These are phyloP conservation scores for Serinus canaria DNA, from an alignment of 2,113 vertebrate species.

Conservation along the genomic window DNA sequence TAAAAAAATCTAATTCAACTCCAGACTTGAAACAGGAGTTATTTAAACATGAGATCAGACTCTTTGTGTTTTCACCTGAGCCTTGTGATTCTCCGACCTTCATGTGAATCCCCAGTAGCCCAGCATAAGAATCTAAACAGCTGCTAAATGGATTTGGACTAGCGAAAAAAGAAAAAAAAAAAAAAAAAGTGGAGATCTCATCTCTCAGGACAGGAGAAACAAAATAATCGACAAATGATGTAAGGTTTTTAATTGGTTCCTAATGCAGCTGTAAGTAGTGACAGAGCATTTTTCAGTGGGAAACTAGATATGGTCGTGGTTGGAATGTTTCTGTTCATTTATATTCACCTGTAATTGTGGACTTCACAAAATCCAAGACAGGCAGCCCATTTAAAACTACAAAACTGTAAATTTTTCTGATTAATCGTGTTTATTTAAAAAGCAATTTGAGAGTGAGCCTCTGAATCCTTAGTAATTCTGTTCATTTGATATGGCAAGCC, in stretches of 20 bases:
- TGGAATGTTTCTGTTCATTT: background rate
- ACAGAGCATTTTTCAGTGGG: background rate
- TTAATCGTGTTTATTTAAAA: background rate
- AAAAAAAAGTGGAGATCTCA: background rate
- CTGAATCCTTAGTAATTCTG: background rate
- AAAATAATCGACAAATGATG: background rate
- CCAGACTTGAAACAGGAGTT: background rate
- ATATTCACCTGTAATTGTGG: background rate
- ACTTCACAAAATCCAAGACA: background rate
- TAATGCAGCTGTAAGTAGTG: background rate
- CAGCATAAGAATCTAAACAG: background rate
- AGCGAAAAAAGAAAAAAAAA: background rate
- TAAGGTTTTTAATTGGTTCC: background rate
- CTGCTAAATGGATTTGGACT: background rate
- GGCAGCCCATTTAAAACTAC: background rate
- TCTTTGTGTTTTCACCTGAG: background rate
- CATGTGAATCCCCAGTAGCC: background rate
- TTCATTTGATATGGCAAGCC: background rate
- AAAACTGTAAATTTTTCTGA: background rate
- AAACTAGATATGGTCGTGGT: background rate
- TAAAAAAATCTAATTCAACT: background rate
- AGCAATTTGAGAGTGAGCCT: background rate
- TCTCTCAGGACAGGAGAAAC: background rate
- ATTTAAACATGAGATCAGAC: background rate
- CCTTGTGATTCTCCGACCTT: background rate